Conservation (phyloP, 2,113 vertebrate species). For the Ammodramus savannarum region DNA sequence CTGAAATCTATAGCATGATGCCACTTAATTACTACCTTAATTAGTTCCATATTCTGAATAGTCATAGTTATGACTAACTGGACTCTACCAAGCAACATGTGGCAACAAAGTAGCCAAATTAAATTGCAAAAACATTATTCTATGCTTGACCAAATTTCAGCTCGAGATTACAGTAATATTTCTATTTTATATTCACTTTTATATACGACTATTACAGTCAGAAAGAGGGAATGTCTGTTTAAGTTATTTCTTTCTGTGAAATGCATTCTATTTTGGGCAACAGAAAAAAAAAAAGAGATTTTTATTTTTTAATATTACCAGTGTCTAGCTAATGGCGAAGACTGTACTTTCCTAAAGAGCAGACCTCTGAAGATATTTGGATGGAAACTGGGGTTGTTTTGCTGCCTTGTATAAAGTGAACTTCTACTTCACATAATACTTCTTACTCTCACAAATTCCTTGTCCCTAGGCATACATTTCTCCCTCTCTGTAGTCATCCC, state of each 20-base stretch:
- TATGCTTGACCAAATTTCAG: conserved; percentile 25
- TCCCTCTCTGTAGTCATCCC: background rate
- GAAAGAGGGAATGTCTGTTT: background rate
- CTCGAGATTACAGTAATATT: background rate
- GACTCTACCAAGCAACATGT: background rate
- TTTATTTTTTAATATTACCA: background rate
- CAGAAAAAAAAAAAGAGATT: background rate
- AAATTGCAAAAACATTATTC: conserved; percentile 29
- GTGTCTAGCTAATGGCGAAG: background rate
- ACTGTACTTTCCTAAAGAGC: background rate
- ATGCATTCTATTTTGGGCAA: background rate
- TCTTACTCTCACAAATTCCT: background rate
- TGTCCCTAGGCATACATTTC: background rate
- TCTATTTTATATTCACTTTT: conserved; percentile 15
- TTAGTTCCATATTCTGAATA: background rate
- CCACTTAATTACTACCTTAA: background rate
- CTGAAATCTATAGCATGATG: background rate
- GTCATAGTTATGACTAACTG: background rate
- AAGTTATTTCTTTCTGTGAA: background rate
- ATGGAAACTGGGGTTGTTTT: background rate
- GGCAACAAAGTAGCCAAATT: conserved; percentile 42
- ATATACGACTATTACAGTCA: background rate
- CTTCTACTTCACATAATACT: background rate
- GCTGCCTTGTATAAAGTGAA: background rate
- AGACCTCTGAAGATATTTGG: background rate